These are phyloP conservation scores for Aspidiotus rigidus DNA, from an alignment of 2,888 invertebrate species.

Conservation along the genomic window DNA sequence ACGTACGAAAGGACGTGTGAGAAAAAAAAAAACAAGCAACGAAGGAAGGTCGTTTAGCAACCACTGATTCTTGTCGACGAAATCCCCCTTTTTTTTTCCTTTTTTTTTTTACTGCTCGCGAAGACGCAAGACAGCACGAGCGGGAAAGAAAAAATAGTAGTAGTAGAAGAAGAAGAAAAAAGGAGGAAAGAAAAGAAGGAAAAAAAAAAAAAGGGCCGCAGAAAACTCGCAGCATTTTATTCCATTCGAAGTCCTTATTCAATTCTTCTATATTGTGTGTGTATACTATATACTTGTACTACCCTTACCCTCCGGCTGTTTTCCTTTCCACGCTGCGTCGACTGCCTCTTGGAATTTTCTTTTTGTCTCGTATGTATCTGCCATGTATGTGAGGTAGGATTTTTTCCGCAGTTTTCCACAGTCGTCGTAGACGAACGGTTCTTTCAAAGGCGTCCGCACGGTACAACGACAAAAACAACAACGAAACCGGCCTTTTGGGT, in stretches of 20 bases:
- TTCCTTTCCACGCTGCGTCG: constrained; percentile 23
- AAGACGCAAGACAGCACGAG: constrained; percentile 10
- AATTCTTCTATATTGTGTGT: constrained; percentile 34
- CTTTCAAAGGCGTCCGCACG: constrained; percentile 19
- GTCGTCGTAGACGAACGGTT: constrained; percentile 36
- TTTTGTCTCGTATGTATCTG: constrained; percentile 38
- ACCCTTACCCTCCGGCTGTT: constrained; percentile 29
- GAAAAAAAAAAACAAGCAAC: constrained; percentile 12
- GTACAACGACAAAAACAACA: constrained; percentile 1
- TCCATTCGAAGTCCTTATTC: constrained; percentile 36
- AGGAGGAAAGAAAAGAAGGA: constrained; percentile 25
- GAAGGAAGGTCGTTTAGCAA: constrained; percentile 29
- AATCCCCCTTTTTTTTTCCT: background rate
- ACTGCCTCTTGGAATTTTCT: constrained; percentile 35
- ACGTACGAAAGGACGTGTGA: background rate
- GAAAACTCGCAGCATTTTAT: constrained; percentile 36
- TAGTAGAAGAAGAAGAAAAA: constrained; percentile 15
- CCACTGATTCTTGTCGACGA: constrained; percentile 32
- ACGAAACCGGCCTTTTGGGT: background rate
- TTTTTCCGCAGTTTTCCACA: constrained; percentile 39
- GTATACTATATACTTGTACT: too few species aligned
- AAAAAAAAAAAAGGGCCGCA: constrained; percentile 33
- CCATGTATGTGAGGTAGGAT: constrained; percentile 36
- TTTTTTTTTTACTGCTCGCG: background rate
- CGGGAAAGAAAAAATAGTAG: constrained; percentile 3